Percentiles rank a stretch among this genome's conserved stretches.
phyloP scores from a whole-genome alignment of 1,140 invertebrate species.

The Zaprionus davidi region DNA sequence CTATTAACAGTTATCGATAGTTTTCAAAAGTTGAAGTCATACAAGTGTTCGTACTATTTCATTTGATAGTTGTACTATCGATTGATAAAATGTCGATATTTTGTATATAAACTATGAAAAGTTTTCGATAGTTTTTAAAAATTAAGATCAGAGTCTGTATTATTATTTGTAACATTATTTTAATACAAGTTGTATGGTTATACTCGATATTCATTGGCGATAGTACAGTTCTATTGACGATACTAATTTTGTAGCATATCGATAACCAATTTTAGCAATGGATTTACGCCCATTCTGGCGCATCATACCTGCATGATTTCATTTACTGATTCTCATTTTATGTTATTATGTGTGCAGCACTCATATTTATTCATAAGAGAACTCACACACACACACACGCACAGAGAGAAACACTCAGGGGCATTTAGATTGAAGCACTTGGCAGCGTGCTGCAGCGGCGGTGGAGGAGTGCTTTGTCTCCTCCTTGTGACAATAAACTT shows the following conservation, averaged over 20 bases:
- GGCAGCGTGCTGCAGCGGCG: constrained; percentile 4
- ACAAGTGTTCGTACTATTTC: too few species aligned
- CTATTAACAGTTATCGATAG: too few species aligned
- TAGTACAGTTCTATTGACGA: too few species aligned
- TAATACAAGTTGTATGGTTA: too few species aligned
- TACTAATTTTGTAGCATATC: too few species aligned
- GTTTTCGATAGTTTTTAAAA: too few species aligned
- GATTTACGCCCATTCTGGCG: background rate
- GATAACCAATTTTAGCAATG: background rate
- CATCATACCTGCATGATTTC: background rate
- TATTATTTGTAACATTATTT: too few species aligned
- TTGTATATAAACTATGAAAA: too few species aligned
- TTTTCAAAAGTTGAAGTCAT: too few species aligned
- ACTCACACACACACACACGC: constrained; percentile 7
- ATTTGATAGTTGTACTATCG: background rate
- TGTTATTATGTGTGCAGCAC: constrained; percentile 4
- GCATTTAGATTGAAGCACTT: constrained; percentile 25
- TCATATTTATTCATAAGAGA: constrained; percentile 11
- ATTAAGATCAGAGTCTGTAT: too few species aligned
- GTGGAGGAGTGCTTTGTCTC: constrained; percentile 49
- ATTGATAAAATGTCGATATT: background rate
- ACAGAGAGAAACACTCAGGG: background rate
- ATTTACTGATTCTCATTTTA: background rate
- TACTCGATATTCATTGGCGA: too few species aligned
- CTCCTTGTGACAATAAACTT: constrained; percentile 68